Conservation (phyloP, 2,113 vertebrate genomes). For the Mirza zaza region DNA sequence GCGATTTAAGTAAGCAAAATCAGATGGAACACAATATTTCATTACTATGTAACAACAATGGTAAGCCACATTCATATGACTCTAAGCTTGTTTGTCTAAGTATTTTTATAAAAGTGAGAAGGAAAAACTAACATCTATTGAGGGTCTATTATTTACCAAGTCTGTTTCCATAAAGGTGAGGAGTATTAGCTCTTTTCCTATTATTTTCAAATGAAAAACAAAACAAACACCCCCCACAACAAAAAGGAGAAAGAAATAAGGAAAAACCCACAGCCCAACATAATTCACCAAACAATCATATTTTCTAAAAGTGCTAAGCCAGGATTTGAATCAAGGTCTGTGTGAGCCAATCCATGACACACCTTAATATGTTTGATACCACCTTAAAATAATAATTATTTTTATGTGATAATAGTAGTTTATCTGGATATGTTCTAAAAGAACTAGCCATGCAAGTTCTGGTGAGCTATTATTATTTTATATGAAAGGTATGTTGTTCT, state of each 20-base stretch:
- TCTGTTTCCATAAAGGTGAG: not conserved
- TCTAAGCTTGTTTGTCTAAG: not conserved
- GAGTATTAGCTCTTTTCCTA: not conserved
- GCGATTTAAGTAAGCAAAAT: slow-evolving; percentile 21
- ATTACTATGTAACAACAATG: slow-evolving; percentile 44
- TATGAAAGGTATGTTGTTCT: not conserved
- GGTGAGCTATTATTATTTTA: not conserved
- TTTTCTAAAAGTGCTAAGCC: not conserved
- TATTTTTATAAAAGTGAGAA: slow-evolving; percentile 35
- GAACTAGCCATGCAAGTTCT: not conserved
- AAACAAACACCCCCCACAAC: not conserved
- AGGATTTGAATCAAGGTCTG: slow-evolving; percentile 4
- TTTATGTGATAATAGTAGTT: not conserved
- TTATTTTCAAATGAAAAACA: not conserved
- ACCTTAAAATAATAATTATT: slow-evolving; percentile 13
- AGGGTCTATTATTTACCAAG: not conserved
- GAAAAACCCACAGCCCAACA: not conserved
- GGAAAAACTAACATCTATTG: not conserved
- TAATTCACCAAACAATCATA: not conserved
- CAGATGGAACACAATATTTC: slow-evolving; percentile 16
- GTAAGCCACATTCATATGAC: slow-evolving; percentile 10
- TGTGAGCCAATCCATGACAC: not conserved
- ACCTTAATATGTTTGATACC: not conserved
- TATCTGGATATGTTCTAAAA: not conserved
- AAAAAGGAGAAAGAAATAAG: not conserved